Conservation (phyloP, 1,140 invertebrate species). For the Trypoxylus dichotomus region DNA sequence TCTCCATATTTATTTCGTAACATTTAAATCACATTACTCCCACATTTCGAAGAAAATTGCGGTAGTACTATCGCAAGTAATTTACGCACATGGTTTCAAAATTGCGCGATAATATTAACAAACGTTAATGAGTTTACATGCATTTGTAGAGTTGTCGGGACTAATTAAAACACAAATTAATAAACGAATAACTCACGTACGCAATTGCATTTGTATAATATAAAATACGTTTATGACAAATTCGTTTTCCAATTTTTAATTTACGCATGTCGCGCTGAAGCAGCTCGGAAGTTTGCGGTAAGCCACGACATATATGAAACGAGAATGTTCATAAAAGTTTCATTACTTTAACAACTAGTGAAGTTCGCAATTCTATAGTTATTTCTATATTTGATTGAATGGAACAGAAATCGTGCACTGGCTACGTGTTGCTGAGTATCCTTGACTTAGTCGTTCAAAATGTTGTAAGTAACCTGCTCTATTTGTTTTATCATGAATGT, state of each 20-base stretch:
- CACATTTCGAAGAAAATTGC: not conserved
- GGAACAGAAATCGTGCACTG: not conserved
- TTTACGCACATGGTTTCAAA: not conserved
- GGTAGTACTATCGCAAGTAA: not conserved
- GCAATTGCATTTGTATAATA: not conserved
- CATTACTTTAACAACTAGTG: not conserved
- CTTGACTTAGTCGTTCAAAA: not conserved
- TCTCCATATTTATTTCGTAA: not conserved
- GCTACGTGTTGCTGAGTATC: not conserved
- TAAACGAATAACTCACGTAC: not conserved
- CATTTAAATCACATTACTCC: not conserved
- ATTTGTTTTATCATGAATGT: no score
- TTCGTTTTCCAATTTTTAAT: constrained; percentile 2
- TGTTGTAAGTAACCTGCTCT: not conserved
- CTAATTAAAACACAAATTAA: not conserved
- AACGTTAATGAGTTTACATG: not conserved
- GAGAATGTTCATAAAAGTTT: not conserved
- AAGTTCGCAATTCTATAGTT: not conserved
- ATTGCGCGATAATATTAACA: not conserved
- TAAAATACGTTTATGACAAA: not conserved
- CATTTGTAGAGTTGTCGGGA: not conserved
- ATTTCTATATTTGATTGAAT: not conserved
- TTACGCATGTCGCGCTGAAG: not conserved
- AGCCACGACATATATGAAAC: not conserved
- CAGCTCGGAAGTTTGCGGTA: not conserved